These are phyloP conservation scores for Papilio glaucus DNA, from an alignment of 1,140 invertebrate species.

Conservation along the genomic window DNA sequence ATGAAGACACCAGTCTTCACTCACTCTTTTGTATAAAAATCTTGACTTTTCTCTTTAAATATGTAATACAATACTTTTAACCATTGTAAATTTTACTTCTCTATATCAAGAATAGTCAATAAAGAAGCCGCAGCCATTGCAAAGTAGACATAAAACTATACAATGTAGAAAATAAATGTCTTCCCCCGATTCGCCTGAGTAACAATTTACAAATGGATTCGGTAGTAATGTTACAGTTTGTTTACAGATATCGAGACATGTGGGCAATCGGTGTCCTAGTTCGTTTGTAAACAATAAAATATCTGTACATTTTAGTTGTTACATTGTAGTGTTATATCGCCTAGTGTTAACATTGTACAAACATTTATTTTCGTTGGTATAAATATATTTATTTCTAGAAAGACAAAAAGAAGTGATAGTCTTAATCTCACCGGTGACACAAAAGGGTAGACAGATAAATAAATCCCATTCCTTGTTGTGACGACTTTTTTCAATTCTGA, in stretches of 20 bases:
- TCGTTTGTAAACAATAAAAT: neutral
- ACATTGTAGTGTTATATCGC: neutral
- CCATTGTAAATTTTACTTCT: conserved; percentile 8
- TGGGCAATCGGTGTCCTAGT: neutral
- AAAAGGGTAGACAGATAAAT: too few species aligned
- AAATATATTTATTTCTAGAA: too few species aligned
- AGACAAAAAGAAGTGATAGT: too few species aligned
- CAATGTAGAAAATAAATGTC: neutral
- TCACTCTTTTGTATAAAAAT: neutral
- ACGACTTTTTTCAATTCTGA: too few species aligned
- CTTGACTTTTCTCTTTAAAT: neutral
- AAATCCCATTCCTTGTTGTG: too few species aligned
- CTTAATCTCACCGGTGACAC: too few species aligned
- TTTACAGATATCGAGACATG: neutral
- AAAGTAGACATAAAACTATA: conserved; percentile 11
- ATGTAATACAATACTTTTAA: neutral
- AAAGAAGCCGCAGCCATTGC: neutral
- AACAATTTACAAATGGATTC: conserved; percentile 22
- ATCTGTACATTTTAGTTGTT: neutral
- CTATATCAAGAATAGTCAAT: neutral
- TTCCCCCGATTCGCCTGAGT: neutral
- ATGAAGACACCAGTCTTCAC: too few species aligned
- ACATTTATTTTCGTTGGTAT: too few species aligned
- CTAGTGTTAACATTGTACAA: too few species aligned
- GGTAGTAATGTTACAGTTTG: conserved; percentile 10